phyloP scores from a whole-genome alignment of 1,140 invertebrate genomes.

The Pissodes strobi region DNA sequence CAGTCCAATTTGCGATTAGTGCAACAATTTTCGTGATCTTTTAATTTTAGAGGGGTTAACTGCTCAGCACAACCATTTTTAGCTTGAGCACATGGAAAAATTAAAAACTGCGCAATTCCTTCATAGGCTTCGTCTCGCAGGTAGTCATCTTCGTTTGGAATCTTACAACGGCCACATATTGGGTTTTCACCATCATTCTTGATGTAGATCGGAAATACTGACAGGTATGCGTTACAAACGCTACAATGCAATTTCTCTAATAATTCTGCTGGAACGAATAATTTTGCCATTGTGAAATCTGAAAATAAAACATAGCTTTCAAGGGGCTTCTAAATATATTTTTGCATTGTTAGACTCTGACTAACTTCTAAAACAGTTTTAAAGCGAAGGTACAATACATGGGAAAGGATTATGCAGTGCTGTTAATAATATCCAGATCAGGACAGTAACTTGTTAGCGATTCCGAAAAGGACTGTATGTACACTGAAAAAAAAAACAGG shows the following conservation, averaged over 20 bases:
- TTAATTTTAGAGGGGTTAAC: constrained; percentile 27
- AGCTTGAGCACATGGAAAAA: constrained; percentile 38
- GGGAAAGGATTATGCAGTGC: too few relatives aligned
- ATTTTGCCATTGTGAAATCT: constrained; percentile 9
- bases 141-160: constrained; percentile 14
- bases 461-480: too few relatives aligned
- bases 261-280: constrained; percentile 24
- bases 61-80: constrained; percentile 33
- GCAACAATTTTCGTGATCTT: constrained; percentile 36
- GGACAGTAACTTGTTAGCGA: too few relatives aligned
- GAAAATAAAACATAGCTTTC: background rate
- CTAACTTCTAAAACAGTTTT: too few relatives aligned
- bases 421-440: too few relatives aligned
- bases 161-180: constrained; percentile 35
- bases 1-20: constrained; percentile 28
- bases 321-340: background rate
- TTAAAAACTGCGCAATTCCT: constrained; percentile 30
- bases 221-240: constrained; percentile 28
- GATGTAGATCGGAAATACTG: constrained; percentile 37
- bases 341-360: too few relatives aligned
- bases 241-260: constrained; percentile 28
- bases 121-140: constrained; percentile 37
- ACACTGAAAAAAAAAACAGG: too few relatives aligned
- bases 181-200: constrained; percentile 15
- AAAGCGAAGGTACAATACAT: too few relatives aligned